Evolutionary conservation across 1,140 invertebrate species (phyloP), one percentile per base, ranked within the genome.

Genomic region (Scaptomyza pallida): DNA sequence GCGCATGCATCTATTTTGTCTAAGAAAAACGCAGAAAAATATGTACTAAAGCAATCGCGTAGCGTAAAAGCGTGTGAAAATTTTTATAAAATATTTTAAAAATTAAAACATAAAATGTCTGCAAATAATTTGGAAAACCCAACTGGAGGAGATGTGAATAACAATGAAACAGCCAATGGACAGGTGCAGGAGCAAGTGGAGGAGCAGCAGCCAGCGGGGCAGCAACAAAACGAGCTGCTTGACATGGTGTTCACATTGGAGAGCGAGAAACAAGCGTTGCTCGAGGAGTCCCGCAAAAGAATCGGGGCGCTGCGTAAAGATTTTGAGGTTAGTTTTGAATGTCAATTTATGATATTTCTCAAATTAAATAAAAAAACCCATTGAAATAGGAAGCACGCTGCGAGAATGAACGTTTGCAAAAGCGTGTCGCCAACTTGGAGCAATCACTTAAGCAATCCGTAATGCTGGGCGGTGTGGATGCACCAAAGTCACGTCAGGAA

Each of bases 401-500:
- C 17, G 90, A 91, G 51, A 91, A 91, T 59, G 89, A 91, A 12
- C 75, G 78, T 1, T 44, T 90, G 0, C 90, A 91, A 41, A 63
- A 65, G 45, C 68, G 76, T 12, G 82, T 89, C 5, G 63, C 56
- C 2, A 89, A 91, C 47, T 59, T 91, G 68, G 90, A 91, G 16
- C 86, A 89, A 50, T 89, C 89, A 0, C 50, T 91, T 0, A 90
- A 81, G 41, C 90, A 91, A 19, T 89, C 86, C 0, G 89, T 89
- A 13, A 89, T 90, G 80, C 48, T 89, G 40, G 86, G 86, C 17
- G 90, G 90, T 33, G 78, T 74, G 17, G 86, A 86, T 35, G 89
- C 88, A 0, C 90, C 90, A 2, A 89, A 90, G 44, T 86, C 92
- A 0, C 92, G 92, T 16, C 80, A 89, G 57, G 90, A 92, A 48